These are phyloP conservation scores for Scaptomyza montana DNA, from an alignment of 1,140 invertebrate species.

Conservation along the genomic window DNA sequence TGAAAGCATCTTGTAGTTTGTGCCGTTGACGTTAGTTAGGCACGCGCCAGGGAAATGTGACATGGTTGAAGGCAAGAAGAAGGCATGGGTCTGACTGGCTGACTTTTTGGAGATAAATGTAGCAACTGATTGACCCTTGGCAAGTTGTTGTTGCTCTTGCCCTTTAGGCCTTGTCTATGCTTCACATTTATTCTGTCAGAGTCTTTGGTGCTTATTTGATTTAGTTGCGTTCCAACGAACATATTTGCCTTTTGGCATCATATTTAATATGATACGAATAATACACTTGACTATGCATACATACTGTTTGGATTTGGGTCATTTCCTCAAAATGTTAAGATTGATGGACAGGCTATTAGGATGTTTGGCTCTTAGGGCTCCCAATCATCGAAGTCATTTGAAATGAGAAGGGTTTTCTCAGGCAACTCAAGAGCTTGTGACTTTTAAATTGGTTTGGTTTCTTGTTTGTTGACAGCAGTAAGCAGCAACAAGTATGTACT, in stretches of 20 bases:
- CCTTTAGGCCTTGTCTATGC: not conserved
- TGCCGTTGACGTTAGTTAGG: constrained; percentile 17
- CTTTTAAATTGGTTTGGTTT: too few relatives aligned
- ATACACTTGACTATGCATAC: too few relatives aligned
- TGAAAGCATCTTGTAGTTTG: constrained; percentile 51
- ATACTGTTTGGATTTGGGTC: constrained; percentile 19
- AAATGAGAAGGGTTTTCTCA: not conserved
- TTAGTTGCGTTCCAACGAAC: constrained; percentile 24
- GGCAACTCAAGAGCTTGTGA: too few relatives aligned
- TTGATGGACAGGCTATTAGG: constrained; percentile 44
- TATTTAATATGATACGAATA: constrained; percentile 38
- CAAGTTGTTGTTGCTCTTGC: not conserved
- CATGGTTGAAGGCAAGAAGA: not conserved
- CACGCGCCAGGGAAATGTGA: not conserved
- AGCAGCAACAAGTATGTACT: not conserved
- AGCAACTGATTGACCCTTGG: constrained; percentile 42
- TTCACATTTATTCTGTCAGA: not conserved
- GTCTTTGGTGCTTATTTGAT: constrained; percentile 3
- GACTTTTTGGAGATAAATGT: constrained; percentile 43
- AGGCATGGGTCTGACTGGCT: not conserved
- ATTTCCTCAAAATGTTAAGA: constrained; percentile 21
- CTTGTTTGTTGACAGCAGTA: too few relatives aligned
- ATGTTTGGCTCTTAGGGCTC: not conserved
- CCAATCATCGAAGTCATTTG: constrained; percentile 10
- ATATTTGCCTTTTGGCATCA: constrained; percentile 33